phyloP scores from a whole-genome alignment of 2,113 vertebrate genomes.

The Sminthopsis crassicaudata region DNA sequence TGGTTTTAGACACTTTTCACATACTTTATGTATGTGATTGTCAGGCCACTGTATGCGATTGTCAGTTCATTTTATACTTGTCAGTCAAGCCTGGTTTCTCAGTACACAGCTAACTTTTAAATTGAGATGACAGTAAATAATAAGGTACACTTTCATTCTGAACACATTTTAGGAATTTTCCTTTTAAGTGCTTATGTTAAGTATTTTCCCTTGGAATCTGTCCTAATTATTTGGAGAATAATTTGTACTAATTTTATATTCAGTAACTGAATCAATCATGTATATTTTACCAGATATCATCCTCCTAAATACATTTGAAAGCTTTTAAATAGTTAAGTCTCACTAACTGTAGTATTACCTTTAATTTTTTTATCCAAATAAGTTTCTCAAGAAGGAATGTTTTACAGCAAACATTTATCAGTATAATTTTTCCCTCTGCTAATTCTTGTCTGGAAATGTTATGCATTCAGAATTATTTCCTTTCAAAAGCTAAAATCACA shows the following conservation, averaged over 20 bases:
- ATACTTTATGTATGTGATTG: conserved; percentile 14
- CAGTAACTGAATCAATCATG: conserved; percentile 35
- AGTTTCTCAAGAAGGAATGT: conserved; percentile 4
- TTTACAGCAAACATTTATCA: conserved; percentile 17
- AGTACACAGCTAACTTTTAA: conserved; percentile 21
- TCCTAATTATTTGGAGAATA: conserved; percentile 30
- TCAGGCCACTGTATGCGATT: background rate
- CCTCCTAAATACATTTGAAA: conserved; percentile 11
- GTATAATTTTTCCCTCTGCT: background rate
- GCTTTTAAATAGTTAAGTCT: background rate
- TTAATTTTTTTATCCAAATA: conserved; percentile 17
- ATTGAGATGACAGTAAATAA: conserved; percentile 26
- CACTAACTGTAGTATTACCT: conserved; percentile 12
- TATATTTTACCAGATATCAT: background rate
- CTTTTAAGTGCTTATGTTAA: conserved; percentile 15
- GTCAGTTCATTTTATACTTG: background rate
- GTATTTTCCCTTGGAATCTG: background rate
- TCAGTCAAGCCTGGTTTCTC: conserved; percentile 22
- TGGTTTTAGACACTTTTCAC: background rate
- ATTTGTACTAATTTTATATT: conserved; percentile 53
- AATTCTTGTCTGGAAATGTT: conserved; percentile 11
- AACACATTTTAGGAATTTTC: conserved; percentile 26
- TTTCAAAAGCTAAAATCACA: conserved; percentile 18
- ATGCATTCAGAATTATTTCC: conserved; percentile 22
- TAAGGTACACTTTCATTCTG: conserved; percentile 6